These are phyloP conservation scores for Mylabris phalerata DNA, from an alignment of 1,140 invertebrate genomes.

Conservation along the genomic window DNA sequence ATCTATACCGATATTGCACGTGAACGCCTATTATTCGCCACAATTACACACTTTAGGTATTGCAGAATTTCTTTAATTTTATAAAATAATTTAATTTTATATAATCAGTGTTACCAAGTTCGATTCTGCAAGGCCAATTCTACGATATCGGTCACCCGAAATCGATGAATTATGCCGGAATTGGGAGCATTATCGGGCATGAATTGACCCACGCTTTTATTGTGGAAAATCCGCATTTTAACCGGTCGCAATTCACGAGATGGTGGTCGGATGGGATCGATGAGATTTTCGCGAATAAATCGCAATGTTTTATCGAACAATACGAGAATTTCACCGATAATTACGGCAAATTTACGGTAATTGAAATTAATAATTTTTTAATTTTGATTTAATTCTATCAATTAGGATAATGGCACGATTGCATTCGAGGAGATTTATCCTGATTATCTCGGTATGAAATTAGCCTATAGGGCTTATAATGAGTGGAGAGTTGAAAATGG, in stretches of 20 bases:
- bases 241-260: constrained; percentile 7
- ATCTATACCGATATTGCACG: constrained; percentile 1
- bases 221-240: constrained; percentile 42
- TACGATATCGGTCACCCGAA: constrained; percentile 73
- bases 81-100: no score
- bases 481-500: constrained; percentile 60
- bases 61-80: not conserved
- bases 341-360: constrained; percentile 3
- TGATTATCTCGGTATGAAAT: constrained; percentile 74
- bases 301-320: constrained; percentile 22
- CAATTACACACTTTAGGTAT: constrained; percentile 18
- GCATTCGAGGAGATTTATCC: constrained; percentile 89
- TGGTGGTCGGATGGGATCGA: not conserved
- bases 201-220: constrained; percentile 61
- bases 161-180: constrained; percentile 77
- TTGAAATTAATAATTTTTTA: not conserved
- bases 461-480: constrained; percentile 74
- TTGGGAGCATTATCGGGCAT: constrained; percentile 63
- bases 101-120: no score
- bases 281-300: constrained; percentile 6
- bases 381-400: constrained; percentile 20
- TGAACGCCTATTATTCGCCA: constrained; percentile 20
- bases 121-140: constrained; percentile 85
- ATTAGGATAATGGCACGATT: constrained; percentile 77
- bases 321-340: constrained; percentile 20